These are phyloP conservation scores for Gari tellinella DNA, from an alignment of 2,888 invertebrate species.

Conservation along the genomic window DNA sequence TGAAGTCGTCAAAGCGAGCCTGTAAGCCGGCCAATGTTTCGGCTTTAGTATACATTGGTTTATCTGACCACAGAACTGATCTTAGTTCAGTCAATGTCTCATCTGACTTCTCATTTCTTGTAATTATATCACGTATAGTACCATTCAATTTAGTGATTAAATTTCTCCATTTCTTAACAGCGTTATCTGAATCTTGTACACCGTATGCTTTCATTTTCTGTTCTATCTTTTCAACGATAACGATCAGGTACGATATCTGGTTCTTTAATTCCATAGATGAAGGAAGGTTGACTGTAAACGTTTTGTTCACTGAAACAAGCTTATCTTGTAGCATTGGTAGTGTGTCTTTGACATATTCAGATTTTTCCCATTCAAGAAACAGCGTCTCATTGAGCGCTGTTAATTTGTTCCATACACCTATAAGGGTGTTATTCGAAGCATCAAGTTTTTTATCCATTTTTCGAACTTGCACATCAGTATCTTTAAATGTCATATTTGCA, in stretches of 20 bases:
- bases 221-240: slow-evolving; percentile 43
- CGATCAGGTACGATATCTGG: slow-evolving; percentile 20
- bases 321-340: slow-evolving; percentile 31
- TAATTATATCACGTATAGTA: slow-evolving; percentile 16
- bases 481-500: too few relatives aligned
- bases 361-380: slow-evolving; percentile 37
- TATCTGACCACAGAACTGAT: slow-evolving; percentile 28
- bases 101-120: slow-evolving; percentile 18
- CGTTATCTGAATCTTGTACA: slow-evolving; percentile 37
- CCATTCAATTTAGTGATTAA: slow-evolving; percentile 37
- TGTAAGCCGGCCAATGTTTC: slow-evolving; percentile 33
- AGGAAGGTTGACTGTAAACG: slow-evolving; percentile 22
- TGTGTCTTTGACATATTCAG: slow-evolving; percentile 27
- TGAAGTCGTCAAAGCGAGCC: slow-evolving; percentile 30
- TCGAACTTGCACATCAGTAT: background rate
- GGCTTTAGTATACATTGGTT: slow-evolving; percentile 30
- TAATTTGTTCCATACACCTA: background rate
- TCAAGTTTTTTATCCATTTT: background rate
- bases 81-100: slow-evolving; percentile 27
- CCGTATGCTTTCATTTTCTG: slow-evolving; percentile 52
- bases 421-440: background rate
- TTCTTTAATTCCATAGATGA: slow-evolving; percentile 21
- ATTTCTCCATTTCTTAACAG: slow-evolving; percentile 32
- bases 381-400: slow-evolving; percentile 15
- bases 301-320: slow-evolving; percentile 24